Evolutionary conservation across 2,797 vertebrate species (phyloP), one percentile per base, ranked within the genome.

Genomic region (Oryzias dopingdopingensis): DNA sequence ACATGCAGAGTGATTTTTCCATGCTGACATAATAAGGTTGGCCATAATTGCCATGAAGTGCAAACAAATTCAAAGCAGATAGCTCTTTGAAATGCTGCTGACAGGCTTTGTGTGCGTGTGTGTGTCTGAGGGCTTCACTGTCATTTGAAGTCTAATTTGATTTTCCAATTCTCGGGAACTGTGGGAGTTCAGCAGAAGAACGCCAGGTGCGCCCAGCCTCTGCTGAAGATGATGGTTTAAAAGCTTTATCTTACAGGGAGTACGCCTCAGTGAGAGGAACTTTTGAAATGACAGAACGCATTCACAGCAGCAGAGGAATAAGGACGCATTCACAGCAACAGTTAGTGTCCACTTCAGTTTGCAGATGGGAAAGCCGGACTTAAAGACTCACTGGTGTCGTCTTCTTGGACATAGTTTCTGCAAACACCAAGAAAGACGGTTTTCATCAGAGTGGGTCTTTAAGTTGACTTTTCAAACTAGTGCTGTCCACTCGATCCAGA

Each of bases 61-160:
- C 74, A 84, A 85, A 88, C 74, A 79, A 62, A 71, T 70, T 71
- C 65, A 82, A 74, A 82, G 72, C 41, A 67, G 70, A 80, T 72
- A 78, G 74, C 75, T 72, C 59, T 83, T 67, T 63, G 72, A 70
- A 59, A 48, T 32, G 74, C 76, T 59, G 69, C 70, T 67, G 63
- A 74, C 68, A 62, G 69, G 70, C 66, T 42, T 44, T 62, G 76
- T 69, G 23, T 47, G 22, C 23, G 4, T 26, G 24, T 12, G 10
- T 12, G 32, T 47, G 17, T 47, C 50, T 14, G 16, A 46, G 29
- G 57, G 13, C 73, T 75, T 67, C 66, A 62, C 4, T 51, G 76
- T 75, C 70, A 87, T 86, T 77, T 68, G 14, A 54, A 32, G 55
- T 62, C 64, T 77, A 81, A 86, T 86, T 84, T 81, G 67, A 79